Conservation (phyloP, 1,140 invertebrate genomes). For the Drosophila kurseongensis region DNA sequence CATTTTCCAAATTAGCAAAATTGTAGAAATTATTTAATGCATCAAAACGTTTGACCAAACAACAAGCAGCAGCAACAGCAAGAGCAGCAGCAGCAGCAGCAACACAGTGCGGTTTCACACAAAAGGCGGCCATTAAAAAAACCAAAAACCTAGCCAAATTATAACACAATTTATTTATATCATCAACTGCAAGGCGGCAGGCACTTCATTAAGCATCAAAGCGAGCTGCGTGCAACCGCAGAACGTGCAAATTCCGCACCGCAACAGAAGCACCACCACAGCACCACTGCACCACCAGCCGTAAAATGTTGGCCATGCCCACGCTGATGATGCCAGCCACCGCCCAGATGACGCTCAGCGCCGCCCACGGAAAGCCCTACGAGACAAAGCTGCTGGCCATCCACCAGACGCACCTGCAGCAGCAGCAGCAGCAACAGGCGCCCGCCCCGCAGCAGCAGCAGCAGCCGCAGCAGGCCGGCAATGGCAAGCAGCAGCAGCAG, state of each 20-base stretch:
- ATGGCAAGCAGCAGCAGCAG: constrained; percentile 75
- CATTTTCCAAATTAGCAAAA: constrained; percentile 74
- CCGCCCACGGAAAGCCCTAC: constrained; percentile 76
- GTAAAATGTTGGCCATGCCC: constrained; percentile 83
- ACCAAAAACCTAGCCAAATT: constrained; percentile 69
- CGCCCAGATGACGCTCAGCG: constrained; percentile 84
- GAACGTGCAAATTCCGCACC: constrained; percentile 60
- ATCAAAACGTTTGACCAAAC: constrained; percentile 68
- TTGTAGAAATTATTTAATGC: constrained; percentile 80
- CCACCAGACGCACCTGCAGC: constrained; percentile 81
- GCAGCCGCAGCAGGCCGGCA: constrained; percentile 64
- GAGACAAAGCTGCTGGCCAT: constrained; percentile 83
- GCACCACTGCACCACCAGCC: constrained; percentile 40
- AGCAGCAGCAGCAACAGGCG: constrained; percentile 67
- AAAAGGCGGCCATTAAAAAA: constrained; percentile 51
- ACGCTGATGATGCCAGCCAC: constrained; percentile 84
- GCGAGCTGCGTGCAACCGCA: constrained; percentile 73
- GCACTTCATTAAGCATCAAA: constrained; percentile 81
- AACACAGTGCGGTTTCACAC: constrained; percentile 46
- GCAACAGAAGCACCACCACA: constrained; percentile 43
- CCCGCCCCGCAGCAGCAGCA: constrained; percentile 57
- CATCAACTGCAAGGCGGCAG: constrained; percentile 67
- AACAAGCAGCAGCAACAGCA: constrained; percentile 32
- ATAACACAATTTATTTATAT: constrained; percentile 73
- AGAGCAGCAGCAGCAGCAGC: constrained; percentile 1